phyloP scores from a whole-genome alignment of 2,797 vertebrate species.

The Galago senegalensis region DNA sequence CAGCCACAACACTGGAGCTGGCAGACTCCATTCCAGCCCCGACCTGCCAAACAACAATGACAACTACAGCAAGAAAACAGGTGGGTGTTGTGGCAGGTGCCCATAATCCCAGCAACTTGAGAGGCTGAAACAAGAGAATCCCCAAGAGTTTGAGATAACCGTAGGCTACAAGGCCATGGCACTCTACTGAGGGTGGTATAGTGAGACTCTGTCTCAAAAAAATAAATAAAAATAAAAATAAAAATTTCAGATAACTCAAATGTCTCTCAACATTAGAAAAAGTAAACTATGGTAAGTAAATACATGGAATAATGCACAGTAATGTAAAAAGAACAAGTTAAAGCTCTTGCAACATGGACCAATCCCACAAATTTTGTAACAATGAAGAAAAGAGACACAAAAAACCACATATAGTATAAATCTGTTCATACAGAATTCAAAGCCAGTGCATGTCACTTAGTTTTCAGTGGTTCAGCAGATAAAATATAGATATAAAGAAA shows the following conservation, averaged over 20 bases:
- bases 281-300: not conserved
- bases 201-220: too few relatives aligned
- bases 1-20: too few relatives aligned
- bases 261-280: not conserved
- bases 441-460: constrained; percentile 19
- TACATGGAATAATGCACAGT: not conserved
- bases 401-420: not conserved
- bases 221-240: not conserved
- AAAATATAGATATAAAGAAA: not conserved
- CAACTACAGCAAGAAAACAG: too few relatives aligned
- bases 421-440: constrained; percentile 17
- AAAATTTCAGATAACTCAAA: constrained; percentile 22
- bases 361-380: constrained; percentile 7
- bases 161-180: too few relatives aligned
- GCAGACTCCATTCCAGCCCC: too few relatives aligned
- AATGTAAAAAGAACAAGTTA: constrained; percentile 28
- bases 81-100: too few relatives aligned
- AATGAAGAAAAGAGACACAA: constrained; percentile 44
- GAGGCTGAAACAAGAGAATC: too few relatives aligned
- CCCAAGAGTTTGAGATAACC: too few relatives aligned
- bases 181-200: too few relatives aligned
- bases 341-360: not conserved
- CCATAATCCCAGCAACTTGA: too few relatives aligned
- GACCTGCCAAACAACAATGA: too few relatives aligned
- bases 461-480: constrained; percentile 40